These are phyloP conservation scores for Nemapogon koenigi DNA, from an alignment of 2,888 invertebrate species.

Conservation along the genomic window DNA sequence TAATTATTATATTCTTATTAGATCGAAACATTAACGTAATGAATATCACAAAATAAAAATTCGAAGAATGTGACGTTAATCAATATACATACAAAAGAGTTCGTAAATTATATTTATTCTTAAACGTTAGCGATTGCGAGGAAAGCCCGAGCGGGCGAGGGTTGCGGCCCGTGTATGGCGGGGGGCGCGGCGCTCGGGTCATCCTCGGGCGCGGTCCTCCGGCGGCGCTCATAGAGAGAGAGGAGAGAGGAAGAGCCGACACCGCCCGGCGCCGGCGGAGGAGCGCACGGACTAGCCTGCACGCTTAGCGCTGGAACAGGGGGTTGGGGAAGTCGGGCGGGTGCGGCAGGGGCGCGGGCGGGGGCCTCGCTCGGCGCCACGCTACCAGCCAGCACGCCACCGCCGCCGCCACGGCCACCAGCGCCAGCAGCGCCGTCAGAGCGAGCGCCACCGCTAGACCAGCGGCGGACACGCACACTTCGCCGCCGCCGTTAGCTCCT, in stretches of 20 bases:
- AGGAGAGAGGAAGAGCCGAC: conserved; percentile 51
- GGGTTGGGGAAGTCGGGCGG: conserved; percentile 96
- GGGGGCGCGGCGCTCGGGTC: conserved; percentile 49
- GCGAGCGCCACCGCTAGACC: conserved; percentile 92
- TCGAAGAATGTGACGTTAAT: conserved; percentile 57
- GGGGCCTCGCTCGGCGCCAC: conserved; percentile 85
- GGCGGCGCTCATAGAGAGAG: conserved; percentile 56
- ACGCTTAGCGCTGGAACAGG: conserved; percentile 69
- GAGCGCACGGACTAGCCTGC: conserved; percentile 55
- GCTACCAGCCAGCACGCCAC: conserved; percentile 97
- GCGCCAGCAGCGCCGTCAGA: conserved; percentile 87
- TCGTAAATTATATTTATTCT: too few relatives aligned
- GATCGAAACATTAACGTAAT: conserved; percentile 20
- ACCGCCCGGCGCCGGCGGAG: conserved; percentile 62
- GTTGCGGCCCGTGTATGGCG: conserved; percentile 19
- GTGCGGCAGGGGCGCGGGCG: conserved; percentile 90
- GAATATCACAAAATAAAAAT: conserved; percentile 54
- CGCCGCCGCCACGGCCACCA: conserved; percentile 93
- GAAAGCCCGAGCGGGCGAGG: conserved; percentile 40
- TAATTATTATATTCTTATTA: conserved; percentile 32
- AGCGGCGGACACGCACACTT: conserved; percentile 93
- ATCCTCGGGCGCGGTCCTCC: conserved; percentile 52
- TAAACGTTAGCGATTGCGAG: neutral
- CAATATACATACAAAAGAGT: conserved; percentile 30
- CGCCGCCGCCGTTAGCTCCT: conserved; percentile 66